A percentile compares a stretch with the other conserved stretches of the same genome.
phyloP scores from a whole-genome alignment of 1,140 invertebrate genomes.

The Nasonia vitripennis region DNA sequence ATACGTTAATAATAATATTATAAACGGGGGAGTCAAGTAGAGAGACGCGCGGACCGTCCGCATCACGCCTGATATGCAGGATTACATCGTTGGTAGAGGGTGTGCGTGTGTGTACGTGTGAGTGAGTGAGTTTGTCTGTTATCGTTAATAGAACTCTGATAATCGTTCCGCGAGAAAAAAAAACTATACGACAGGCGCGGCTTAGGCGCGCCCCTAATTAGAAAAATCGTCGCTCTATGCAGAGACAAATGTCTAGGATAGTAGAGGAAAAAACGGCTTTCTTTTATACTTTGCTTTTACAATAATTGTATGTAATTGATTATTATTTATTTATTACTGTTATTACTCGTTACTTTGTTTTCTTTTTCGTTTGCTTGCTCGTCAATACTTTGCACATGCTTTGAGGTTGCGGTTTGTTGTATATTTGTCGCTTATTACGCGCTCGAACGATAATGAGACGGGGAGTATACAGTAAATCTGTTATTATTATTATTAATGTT shows the following conservation, averaged over 20 bases:
- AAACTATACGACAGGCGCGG: slow-evolving; percentile 30
- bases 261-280: slow-evolving; percentile 49
- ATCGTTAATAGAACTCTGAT: slow-evolving; percentile 7
- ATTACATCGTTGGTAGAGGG: slow-evolving; percentile 16
- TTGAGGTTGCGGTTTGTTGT: neutral
- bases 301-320: neutral
- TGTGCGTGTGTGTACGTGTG: neutral
- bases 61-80: slow-evolving; percentile 42
- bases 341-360: slow-evolving; percentile 9
- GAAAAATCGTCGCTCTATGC: slow-evolving; percentile 25
- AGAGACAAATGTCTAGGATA: slow-evolving; percentile 49
- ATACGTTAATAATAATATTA: neutral
- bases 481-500: neutral
- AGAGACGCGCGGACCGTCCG: neutral
- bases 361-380: neutral
- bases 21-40: slow-evolving; percentile 4
- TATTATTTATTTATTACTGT: neutral
- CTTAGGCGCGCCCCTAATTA: slow-evolving; percentile 12
- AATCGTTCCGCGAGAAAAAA: slow-evolving; percentile 11
- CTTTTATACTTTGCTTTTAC: neutral
- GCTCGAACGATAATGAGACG: neutral
- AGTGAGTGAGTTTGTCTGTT: neutral
- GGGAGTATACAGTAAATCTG: neutral
- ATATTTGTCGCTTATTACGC: neutral
- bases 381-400: neutral